Percentiles rank a stretch among this genome's conserved stretches.
phyloP scores from a whole-genome alignment of 2,113 vertebrate genomes.

The Mesocricetus auratus region DNA sequence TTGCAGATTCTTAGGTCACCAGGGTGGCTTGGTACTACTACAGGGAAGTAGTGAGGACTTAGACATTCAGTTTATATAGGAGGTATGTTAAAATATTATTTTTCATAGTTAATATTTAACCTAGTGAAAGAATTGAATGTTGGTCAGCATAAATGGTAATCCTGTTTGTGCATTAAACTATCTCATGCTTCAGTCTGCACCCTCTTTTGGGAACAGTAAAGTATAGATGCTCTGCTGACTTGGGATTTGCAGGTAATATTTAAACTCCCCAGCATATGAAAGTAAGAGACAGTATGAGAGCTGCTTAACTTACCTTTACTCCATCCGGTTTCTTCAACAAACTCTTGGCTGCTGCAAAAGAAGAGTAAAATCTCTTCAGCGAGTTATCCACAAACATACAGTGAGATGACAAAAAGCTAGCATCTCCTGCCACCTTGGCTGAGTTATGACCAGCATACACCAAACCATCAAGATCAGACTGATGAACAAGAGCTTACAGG shows the following conservation, averaged over 20 bases:
- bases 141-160: not conserved
- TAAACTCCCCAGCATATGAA: not conserved
- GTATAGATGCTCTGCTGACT: not conserved
- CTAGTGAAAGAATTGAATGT: not conserved
- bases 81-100: not conserved
- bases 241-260: not conserved
- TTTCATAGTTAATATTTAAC: conserved; percentile 13
- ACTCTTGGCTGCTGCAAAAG: conserved; percentile 94
- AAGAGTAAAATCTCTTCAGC: conserved; percentile 76
- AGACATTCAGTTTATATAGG: not conserved
- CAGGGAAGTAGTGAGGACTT: not conserved
- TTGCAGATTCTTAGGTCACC: not conserved
- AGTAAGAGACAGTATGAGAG: conserved; percentile 19
- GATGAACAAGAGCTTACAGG: conserved; percentile 58
- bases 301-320: conserved; percentile 93
- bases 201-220: not conserved
- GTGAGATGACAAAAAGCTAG: conserved; percentile 6
- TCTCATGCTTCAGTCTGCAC: not conserved
- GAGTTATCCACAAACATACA: not conserved
- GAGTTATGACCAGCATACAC: conserved; percentile 29
- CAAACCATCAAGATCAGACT: conserved; percentile 46
- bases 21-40: not conserved
- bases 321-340: conserved; percentile 97
- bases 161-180: not conserved
- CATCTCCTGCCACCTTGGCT: conserved; percentile 47